Percentiles rank a stretch among this genome's conserved stretches.
These are phyloP conservation scores for Istiophorus platypterus DNA, from an alignment of 2,113 vertebrate genomes.

Conservation along the genomic window DNA sequence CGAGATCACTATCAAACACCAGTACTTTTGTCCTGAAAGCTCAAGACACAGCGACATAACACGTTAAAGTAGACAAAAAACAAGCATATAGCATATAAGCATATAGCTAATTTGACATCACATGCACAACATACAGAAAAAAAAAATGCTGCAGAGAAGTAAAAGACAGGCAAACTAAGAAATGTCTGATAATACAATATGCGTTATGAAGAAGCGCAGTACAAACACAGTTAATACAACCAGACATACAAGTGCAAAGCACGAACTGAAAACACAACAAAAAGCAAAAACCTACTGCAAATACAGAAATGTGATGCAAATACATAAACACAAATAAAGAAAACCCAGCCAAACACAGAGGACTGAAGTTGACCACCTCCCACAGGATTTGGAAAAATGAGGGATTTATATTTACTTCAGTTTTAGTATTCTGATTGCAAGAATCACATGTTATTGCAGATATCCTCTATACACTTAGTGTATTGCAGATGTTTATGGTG, in stretches of 20 bases:
- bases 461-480: not conserved
- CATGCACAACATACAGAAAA: not conserved
- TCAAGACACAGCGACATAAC: not conserved
- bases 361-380: too few relatives aligned
- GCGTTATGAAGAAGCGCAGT: not conserved
- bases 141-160: not conserved
- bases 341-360: too few relatives aligned
- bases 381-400: too few relatives aligned
- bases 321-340: too few relatives aligned
- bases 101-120: not conserved
- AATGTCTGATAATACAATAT: not conserved
- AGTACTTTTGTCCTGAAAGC: not conserved
- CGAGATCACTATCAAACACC: too few relatives aligned
- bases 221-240: not conserved
- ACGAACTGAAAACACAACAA: not conserved
- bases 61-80: not conserved
- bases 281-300: not conserved
- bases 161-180: not conserved
- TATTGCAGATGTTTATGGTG: not conserved
- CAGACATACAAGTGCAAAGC: not conserved
- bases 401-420: too few relatives aligned
- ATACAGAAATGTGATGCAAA: not conserved
- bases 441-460: not conserved
- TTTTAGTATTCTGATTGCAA: not conserved
- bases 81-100: not conserved